Evolutionary conservation across 2,113 vertebrate species (phyloP), one percentile per base, ranked within the genome.

Genomic region (Xyliphius kryptos): DNA sequence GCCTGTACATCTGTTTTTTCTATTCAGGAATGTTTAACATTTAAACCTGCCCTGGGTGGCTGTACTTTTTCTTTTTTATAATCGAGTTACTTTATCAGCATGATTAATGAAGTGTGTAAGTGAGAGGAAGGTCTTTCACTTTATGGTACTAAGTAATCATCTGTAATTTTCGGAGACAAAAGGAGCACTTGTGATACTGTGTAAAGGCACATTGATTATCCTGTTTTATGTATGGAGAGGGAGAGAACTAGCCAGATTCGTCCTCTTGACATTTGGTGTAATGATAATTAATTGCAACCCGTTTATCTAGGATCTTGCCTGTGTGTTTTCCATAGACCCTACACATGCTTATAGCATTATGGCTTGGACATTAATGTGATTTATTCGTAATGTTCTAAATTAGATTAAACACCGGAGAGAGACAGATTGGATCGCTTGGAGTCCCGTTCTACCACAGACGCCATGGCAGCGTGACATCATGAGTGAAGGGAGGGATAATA

Each of bases 241-340:
- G 32, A 43, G 56, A 69, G 32, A 68, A 50, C 11, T 49, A 41
- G 58, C 58, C 50, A 47, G 66, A 38, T 66, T 66, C 50, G 40
- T 65, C 57, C 60, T 59, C 65, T 64, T 65, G 66, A 71, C 74
- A 57, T 72, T 72, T 61, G 22, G 32, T 55, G 65, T 71, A 74
- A 76, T 70, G 69, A 59, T 72, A 69, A 76, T 74, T 66, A 71
- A 78, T 76, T 44, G 66, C 49, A 44, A 40, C 51, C 50, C 14
- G 51, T 68, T 57, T 72, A 65, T 70, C 73, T 62, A 16, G 37
- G 40, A 64, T 67, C 41, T 52, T 32, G 51, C 68, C 61, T 71
- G 47, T 68, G 67, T 75, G 70, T 69, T 63, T 73, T 63, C 66
- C 71, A 65, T 65, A 66, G 68, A 69, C 66, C 56, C 50, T 68